Conservation (phyloP, 2,113 vertebrate species). For the Xenopus borealis region DNA sequence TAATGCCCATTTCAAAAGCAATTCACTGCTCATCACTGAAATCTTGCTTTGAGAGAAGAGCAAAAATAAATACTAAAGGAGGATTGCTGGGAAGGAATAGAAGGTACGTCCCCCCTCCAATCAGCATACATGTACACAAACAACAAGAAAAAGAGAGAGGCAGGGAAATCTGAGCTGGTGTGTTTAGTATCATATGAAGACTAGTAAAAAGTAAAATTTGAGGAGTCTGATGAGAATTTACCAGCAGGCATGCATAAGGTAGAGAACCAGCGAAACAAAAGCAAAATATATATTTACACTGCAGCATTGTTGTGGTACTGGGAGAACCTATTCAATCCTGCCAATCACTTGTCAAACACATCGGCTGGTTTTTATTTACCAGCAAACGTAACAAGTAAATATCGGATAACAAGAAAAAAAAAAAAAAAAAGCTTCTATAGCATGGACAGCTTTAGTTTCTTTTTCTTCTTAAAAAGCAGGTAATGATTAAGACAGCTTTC, state of each 20-base stretch:
- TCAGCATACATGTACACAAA: constrained; percentile 57
- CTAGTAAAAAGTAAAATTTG: constrained; percentile 70
- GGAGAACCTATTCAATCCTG: constrained; percentile 65
- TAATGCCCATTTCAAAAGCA: constrained; percentile 95
- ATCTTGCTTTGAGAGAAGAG: constrained; percentile 77
- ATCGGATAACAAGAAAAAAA: constrained; percentile 82
- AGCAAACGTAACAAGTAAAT: constrained; percentile 79
- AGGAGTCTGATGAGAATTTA: constrained; percentile 66
- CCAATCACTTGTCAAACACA: constrained; percentile 78
- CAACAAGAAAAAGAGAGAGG: constrained; percentile 56
- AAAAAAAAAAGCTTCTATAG: constrained; percentile 76
- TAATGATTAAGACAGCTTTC: constrained; percentile 81
- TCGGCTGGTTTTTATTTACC: constrained; percentile 76
- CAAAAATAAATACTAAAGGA: constrained; percentile 61
- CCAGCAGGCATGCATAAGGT: constrained; percentile 67
- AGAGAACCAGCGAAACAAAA: constrained; percentile 71
- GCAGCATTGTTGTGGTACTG: constrained; percentile 74
- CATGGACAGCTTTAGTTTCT: constrained; percentile 73
- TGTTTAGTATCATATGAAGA: constrained; percentile 66
- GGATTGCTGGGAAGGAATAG: constrained; percentile 62
- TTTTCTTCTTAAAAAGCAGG: constrained; percentile 70
- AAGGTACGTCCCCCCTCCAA: constrained; percentile 54
- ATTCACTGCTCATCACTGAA: constrained; percentile 92
- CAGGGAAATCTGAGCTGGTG: constrained; percentile 68
- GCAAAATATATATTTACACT: constrained; percentile 76